A percentile compares a stretch with the other conserved stretches of the same genome.
phyloP scores from a whole-genome alignment of 2,797 vertebrate genomes.

The Choloepus didactylus region DNA sequence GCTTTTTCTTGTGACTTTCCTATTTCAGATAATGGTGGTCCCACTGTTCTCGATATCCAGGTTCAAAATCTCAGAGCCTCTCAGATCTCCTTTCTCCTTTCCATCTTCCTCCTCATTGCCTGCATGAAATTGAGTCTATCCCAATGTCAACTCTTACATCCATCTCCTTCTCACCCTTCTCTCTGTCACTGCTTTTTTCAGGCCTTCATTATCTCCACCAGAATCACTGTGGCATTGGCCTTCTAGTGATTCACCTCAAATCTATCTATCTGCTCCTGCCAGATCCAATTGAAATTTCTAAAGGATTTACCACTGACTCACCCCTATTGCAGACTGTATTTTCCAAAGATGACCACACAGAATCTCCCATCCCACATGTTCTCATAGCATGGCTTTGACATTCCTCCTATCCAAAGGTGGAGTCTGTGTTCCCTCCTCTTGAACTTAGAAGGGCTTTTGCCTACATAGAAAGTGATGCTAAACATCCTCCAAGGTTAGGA shows the following conservation, averaged over 20 bases:
- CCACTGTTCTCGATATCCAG: neutral
- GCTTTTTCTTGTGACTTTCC: slow-evolving; percentile 20
- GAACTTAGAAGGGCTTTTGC: neutral
- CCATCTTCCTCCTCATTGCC: neutral
- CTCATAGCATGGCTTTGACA: neutral
- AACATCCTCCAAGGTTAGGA: neutral
- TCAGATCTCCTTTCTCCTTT: neutral
- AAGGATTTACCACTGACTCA: neutral
- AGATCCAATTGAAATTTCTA: neutral
- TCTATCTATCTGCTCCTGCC: neutral
- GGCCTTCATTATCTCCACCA: neutral
- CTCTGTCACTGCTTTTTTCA: neutral
- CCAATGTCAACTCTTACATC: neutral
- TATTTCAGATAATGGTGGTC: neutral
- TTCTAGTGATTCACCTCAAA: neutral
- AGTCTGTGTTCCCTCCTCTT: neutral
- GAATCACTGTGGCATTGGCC: neutral
- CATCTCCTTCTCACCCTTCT: neutral
- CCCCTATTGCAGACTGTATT: neutral
- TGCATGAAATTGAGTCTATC: neutral
- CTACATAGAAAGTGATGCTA: neutral
- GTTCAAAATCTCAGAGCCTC: neutral
- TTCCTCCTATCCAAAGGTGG: neutral
- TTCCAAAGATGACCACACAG: neutral
- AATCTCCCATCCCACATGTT: accelerated